Evolutionary conservation across 2,888 invertebrate genomes (phyloP).

Genomic region (Cephus pygmeus): DNA sequence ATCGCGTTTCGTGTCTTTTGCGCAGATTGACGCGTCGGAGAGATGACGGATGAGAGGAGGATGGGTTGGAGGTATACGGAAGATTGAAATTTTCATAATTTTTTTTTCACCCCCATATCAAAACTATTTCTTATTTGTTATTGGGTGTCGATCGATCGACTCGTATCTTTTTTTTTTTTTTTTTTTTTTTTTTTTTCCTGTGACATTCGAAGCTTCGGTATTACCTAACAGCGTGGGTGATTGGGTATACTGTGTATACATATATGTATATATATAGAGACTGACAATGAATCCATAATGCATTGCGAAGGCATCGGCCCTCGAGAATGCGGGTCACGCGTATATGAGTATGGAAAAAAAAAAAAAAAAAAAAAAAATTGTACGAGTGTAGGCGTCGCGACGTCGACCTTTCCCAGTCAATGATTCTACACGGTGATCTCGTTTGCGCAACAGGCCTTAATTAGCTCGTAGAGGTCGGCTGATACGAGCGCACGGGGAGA

Average conservation of each 20-base stretch:
- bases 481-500: neutral
- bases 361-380: neutral
- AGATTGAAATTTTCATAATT: neutral
- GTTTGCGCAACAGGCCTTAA: neutral
- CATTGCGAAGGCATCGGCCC: neutral
- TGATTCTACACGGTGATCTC: neutral
- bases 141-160: neutral
- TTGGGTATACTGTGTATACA: neutral
- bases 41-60: too few species aligned
- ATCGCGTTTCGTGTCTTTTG: neutral
- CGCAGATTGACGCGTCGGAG: neutral
- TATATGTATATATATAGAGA: neutral
- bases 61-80: too few species aligned
- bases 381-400: neutral
- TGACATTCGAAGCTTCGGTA: neutral
- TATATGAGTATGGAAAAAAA: neutral
- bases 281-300: neutral
- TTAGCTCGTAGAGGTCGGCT: neutral
- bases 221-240: neutral
- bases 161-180: neutral
- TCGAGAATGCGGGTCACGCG: slow-evolving; percentile 5
- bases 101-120: too few species aligned
- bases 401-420: neutral
- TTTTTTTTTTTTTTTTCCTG: neutral
- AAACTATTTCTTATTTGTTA: neutral